These are phyloP conservation scores for Naja naja DNA, from an alignment of 2,113 vertebrate genomes.

Conservation along the genomic window DNA sequence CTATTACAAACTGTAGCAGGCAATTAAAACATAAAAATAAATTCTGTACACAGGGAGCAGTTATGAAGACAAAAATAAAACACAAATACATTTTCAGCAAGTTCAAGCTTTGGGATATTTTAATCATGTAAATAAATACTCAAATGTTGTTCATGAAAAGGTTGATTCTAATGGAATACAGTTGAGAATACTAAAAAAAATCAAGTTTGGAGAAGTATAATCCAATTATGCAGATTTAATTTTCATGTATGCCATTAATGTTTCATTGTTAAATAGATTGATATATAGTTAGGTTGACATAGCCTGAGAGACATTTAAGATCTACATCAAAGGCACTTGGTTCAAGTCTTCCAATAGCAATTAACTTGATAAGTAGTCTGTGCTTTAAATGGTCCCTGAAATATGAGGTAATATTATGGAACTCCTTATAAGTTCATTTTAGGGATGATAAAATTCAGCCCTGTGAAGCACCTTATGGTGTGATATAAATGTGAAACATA, in stretches of 20 bases:
- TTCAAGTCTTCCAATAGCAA: background rate
- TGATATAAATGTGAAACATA: background rate
- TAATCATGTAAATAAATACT: background rate
- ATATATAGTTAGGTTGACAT: background rate
- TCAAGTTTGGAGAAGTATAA: background rate
- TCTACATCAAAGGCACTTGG: background rate
- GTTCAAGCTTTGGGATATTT: background rate
- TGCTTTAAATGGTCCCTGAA: background rate
- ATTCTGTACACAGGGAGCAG: background rate
- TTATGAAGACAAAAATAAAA: background rate
- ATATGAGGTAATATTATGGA: background rate
- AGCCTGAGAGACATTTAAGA: background rate
- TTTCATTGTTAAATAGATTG: background rate
- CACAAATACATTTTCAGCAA: background rate
- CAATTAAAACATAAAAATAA: background rate
- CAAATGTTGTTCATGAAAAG: background rate
- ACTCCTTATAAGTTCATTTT: background rate
- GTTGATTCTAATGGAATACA: background rate
- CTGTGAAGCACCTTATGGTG: background rate
- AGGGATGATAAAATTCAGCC: background rate
- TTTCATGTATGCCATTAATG: background rate
- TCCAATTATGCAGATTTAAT: background rate
- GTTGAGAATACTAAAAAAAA: background rate
- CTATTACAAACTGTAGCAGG: background rate
- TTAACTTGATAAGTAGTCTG: background rate